Evolutionary conservation across 2,797 vertebrate genomes (phyloP), one percentile per base, ranked within the genome.

Genomic region (Microctenopoma stevenorrisi): DNA sequence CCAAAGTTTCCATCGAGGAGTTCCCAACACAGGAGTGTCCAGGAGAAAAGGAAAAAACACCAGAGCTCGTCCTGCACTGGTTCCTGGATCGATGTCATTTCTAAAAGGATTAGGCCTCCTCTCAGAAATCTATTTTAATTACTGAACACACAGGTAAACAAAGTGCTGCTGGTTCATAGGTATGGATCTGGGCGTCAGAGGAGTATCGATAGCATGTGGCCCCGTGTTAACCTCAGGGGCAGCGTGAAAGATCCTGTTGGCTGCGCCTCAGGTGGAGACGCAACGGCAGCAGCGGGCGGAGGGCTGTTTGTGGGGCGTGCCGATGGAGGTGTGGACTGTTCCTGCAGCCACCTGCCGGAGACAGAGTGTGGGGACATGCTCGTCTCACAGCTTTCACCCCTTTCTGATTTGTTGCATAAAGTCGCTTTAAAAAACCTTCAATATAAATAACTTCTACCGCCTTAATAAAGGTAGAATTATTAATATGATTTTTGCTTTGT

Each of bases 71-170:
- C 49, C 15, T 58, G 66, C 75, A 48, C 64, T 22, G 69, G 79
- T 75, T 7, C 68, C 63, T 2, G 68, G 89, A 92, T 93, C 91
- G 54, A 92, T 89, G 88, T 91, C 73, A 88, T 92, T 91, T 91
- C 90, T 90, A 61, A 82, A 86, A 89, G 90, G 88, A 90, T 92
- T 90, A 91, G 74, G 79, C 77, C 76, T 72, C 72, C 67, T 82
- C 84, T 81, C 74, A 85, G 86, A 90, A 91, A 92, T 93, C 92
- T 90, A 93, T 93, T 93, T 93, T 92, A 92, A 91, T 93, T 92
- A 91, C 88, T 56, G 81, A 83, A 69, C 86, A 87, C 88, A 79
- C 89, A 90, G 87, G 91, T 93, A 91, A 92, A 92, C 90, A 92
- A 88, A 88, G 89, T 77, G 84, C 44, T 63, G 72, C 43, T 55